Percentiles rank a stretch among this genome's conserved stretches.
Conservation (phyloP, 2,113 vertebrate genomes). For the Cepphus grylle region DNA sequence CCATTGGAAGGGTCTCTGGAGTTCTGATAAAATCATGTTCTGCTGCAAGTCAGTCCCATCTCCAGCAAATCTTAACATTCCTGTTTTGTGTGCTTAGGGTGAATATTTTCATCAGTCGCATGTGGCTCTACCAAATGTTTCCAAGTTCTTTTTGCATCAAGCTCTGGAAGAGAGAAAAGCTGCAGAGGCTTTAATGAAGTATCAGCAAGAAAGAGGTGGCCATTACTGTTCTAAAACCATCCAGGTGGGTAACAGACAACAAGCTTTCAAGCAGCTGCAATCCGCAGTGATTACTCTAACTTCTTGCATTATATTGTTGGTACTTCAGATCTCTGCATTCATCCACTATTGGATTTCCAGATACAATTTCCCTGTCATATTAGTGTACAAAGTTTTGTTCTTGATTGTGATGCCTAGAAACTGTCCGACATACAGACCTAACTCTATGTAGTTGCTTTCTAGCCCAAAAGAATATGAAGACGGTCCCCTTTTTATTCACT, state of each 20-base stretch:
- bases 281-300: neutral
- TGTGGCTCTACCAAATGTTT: conserved; percentile 71
- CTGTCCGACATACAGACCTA: neutral
- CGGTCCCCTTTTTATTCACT: neutral
- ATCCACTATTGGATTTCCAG: neutral
- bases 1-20: neutral
- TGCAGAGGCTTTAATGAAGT: conserved; percentile 71
- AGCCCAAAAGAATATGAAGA: neutral
- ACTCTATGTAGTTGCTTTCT: neutral
- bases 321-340: neutral
- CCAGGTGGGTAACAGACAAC: conserved; percentile 52
- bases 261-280: neutral
- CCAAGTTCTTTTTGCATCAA: conserved; percentile 73
- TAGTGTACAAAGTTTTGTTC: neutral
- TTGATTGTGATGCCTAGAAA: neutral
- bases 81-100: conserved; percentile 56
- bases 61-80: neutral
- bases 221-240: conserved; percentile 75
- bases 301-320: neutral
- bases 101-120: conserved; percentile 77
- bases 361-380: neutral
- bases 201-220: conserved; percentile 76
- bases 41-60: neutral
- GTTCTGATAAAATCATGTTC: neutral
- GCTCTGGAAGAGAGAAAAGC: conserved; percentile 69